phyloP scores from a whole-genome alignment of 2,888 invertebrate species.

The Drosophila subquinaria region DNA sequence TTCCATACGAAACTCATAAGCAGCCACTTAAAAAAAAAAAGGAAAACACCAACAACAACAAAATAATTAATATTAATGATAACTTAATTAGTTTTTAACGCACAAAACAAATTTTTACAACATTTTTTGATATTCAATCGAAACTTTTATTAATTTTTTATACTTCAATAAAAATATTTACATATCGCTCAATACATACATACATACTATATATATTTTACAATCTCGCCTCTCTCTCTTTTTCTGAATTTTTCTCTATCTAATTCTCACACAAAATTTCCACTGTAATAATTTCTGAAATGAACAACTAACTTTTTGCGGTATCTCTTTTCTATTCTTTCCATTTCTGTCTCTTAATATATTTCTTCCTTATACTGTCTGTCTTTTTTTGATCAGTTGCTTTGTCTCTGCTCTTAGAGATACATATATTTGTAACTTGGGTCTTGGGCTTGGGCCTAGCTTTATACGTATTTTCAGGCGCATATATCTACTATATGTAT shows the following conservation, averaged over 20 bases:
- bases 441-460: conserved; percentile 75
- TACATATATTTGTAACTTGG: conserved; percentile 62
- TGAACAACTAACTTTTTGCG: background rate
- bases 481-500: conserved; percentile 40
- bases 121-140: conserved; percentile 68
- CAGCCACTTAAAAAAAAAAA: conserved; percentile 63
- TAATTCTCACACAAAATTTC: background rate
- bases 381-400: background rate
- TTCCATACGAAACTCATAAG: conserved; percentile 58
- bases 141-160: conserved; percentile 71
- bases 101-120: conserved; percentile 33
- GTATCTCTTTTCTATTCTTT: conserved; percentile 1
- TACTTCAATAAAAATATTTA: conserved; percentile 74
- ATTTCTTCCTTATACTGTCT: background rate
- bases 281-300: background rate
- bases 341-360: background rate
- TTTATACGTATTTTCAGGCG: conserved; percentile 76
- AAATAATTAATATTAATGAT: conserved; percentile 45
- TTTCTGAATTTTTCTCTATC: conserved; percentile 4
- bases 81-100: conserved; percentile 60
- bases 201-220: conserved; percentile 54
- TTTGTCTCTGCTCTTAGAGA: conserved; percentile 10
- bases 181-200: conserved; percentile 49
- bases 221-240: conserved; percentile 31
- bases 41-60: conserved; percentile 7